These are phyloP conservation scores for Conopomorpha cramerella DNA, from an alignment of 1,140 invertebrate genomes.

Conservation along the genomic window DNA sequence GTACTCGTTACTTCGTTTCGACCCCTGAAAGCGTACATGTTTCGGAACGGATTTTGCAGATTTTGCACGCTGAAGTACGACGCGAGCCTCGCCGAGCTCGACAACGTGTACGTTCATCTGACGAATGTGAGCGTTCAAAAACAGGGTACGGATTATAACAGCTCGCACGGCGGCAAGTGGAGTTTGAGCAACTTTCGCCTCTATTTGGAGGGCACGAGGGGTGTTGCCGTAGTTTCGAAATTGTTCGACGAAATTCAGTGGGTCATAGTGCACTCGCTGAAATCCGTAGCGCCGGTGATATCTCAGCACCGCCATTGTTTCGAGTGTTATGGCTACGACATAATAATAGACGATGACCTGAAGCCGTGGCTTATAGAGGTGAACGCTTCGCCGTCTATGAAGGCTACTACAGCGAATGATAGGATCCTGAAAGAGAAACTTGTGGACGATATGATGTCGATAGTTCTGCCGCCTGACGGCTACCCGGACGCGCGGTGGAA, in stretches of 20 bases:
- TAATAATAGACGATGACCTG: slow-evolving; percentile 81
- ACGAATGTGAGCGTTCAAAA: slow-evolving; percentile 89
- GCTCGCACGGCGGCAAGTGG: slow-evolving; percentile 91
- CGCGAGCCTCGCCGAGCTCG: slow-evolving; percentile 74
- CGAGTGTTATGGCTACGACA: slow-evolving; percentile 90
- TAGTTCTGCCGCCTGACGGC: slow-evolving; percentile 87
- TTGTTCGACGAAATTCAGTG: slow-evolving; percentile 84
- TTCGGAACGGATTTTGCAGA: slow-evolving; percentile 78
- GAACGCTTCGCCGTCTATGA: slow-evolving; percentile 92
- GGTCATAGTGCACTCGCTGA: slow-evolving; percentile 83
- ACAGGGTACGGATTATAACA: slow-evolving; percentile 88
- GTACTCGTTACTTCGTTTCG: slow-evolving; percentile 83
- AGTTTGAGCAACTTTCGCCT: slow-evolving; percentile 87
- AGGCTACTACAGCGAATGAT: slow-evolving; percentile 92
- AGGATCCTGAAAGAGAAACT: slow-evolving; percentile 93
- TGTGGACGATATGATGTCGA: slow-evolving; percentile 90
- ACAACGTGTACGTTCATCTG: slow-evolving; percentile 85
- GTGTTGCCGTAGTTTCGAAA: slow-evolving; percentile 82
- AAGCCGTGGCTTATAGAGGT: slow-evolving; percentile 90
- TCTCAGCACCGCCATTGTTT: slow-evolving; percentile 80
- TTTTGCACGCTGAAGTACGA: slow-evolving; percentile 82
- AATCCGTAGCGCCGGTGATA: slow-evolving; percentile 80
- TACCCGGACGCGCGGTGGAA: slow-evolving; percentile 90
- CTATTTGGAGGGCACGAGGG: slow-evolving; percentile 87
- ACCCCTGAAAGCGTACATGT: slow-evolving; percentile 82